These are phyloP conservation scores for Craniophora ligustri DNA, from an alignment of 2,888 invertebrate species.

Conservation along the genomic window DNA sequence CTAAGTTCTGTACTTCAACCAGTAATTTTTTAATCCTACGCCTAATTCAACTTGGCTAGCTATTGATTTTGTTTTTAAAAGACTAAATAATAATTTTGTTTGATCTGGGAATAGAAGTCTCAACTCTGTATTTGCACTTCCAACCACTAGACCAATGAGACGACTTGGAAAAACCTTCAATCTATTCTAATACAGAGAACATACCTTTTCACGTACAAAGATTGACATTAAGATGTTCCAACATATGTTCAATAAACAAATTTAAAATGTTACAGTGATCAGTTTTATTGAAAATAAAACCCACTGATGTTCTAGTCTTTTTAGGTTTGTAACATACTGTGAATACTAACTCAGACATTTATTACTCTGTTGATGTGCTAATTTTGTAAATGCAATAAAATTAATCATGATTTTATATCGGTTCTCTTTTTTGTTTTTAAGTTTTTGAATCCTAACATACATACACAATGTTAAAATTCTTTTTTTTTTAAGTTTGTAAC, in stretches of 20 bases:
- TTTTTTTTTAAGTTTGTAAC: background rate
- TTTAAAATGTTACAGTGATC: conserved; percentile 21
- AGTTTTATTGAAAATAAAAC: conserved; percentile 40
- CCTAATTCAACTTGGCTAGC: too few species aligned
- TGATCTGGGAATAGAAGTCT: too few species aligned
- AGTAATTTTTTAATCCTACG: too few species aligned
- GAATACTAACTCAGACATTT: conserved; percentile 26
- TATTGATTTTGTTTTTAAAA: too few species aligned
- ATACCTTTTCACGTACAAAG: background rate
- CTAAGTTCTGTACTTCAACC: too few species aligned
- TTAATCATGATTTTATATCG: background rate
- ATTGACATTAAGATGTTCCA: conserved; percentile 15
- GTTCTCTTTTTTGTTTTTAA: background rate
- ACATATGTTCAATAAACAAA: conserved; percentile 31
- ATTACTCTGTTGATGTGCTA: conserved; percentile 19
- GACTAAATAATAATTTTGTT: too few species aligned
- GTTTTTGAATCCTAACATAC: too few species aligned
- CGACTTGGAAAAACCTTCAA: background rate
- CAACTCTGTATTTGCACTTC: too few species aligned
- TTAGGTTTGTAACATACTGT: conserved; percentile 18
- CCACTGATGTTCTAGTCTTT: conserved; percentile 1
- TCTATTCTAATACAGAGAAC: background rate
- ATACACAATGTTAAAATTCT: too few species aligned
- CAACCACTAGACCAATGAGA: background rate
- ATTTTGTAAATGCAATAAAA: conserved; percentile 9